Evolutionary conservation across 2,113 vertebrate species (phyloP).

Genomic region (Thamnaconus septentrionalis): DNA sequence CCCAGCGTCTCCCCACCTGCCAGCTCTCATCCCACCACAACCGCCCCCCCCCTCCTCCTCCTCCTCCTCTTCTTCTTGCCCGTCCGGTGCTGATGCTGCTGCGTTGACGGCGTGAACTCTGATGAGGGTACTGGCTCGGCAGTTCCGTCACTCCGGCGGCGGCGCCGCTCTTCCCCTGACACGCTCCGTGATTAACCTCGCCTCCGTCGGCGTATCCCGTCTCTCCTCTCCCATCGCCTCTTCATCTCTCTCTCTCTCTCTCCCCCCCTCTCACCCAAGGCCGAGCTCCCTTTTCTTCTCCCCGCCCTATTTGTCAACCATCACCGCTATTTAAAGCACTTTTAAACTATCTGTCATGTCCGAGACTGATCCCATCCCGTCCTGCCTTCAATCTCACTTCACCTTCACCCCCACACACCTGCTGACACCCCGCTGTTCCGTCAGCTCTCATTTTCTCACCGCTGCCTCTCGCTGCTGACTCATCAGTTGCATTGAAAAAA

Average conservation of each 20-base stretch:
- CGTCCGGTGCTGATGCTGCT: conserved; percentile 23
- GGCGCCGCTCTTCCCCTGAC: conserved; percentile 36
- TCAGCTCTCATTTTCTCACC: conserved; percentile 41
- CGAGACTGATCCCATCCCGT: neutral
- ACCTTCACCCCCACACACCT: neutral
- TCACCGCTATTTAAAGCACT: conserved; percentile 14
- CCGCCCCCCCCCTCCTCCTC: too few species aligned
- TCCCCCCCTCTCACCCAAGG: conserved; percentile 7
- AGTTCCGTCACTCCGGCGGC: conserved; percentile 61
- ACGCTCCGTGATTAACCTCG: conserved; percentile 61
- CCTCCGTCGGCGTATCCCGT: conserved; percentile 16
- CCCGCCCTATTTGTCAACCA: conserved; percentile 29
- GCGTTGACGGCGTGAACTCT: conserved; percentile 43
- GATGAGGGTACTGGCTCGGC: conserved; percentile 60
- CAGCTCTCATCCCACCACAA: too few species aligned
- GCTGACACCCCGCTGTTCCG: conserved; percentile 26
- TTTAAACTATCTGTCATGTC: conserved; percentile 28
- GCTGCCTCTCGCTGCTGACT: conserved; percentile 41
- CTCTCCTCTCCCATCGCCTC: conserved; percentile 3
- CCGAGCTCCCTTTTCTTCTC: neutral
- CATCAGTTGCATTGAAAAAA: conserved; percentile 26
- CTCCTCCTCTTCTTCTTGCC: too few species aligned
- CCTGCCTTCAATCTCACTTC: neutral
- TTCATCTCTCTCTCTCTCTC: conserved; percentile 29
- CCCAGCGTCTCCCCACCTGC: conserved; percentile 8